Conservation (phyloP, 2,113 vertebrate species). For the Cariama cristata region DNA sequence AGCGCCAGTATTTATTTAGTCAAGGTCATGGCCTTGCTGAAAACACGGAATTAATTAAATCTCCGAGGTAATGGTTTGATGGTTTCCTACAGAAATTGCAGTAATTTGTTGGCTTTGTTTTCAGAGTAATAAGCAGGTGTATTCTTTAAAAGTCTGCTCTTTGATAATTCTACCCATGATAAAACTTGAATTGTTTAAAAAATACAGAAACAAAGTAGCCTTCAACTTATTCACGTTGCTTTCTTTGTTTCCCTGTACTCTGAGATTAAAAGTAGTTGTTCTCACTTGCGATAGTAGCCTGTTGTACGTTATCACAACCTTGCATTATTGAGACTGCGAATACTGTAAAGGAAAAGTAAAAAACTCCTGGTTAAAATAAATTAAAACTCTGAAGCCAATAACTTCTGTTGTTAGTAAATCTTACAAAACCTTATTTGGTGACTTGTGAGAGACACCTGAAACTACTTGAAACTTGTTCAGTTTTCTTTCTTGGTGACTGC, state of each 20-base stretch:
- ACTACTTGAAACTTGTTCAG: not conserved
- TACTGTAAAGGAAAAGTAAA: not conserved
- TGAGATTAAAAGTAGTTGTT: not conserved
- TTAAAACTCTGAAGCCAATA: not conserved
- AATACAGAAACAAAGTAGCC: not conserved
- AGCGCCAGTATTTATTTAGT: slow-evolving; percentile 94
- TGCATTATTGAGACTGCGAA: not conserved
- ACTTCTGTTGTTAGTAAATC: not conserved
- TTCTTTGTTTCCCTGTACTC: not conserved
- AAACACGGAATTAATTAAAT: slow-evolving; percentile 93
- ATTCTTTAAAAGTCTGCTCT: not conserved
- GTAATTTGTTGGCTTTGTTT: not conserved
- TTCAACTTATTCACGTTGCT: not conserved
- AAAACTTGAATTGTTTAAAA: not conserved
- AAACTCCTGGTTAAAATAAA: not conserved
- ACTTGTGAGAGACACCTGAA: not conserved
- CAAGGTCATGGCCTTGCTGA: slow-evolving; percentile 85
- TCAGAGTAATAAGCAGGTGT: not conserved
- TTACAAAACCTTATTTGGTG: not conserved
- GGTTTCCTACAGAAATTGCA: not conserved
- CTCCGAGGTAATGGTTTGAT: slow-evolving; percentile 84
- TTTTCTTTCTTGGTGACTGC: not conserved
- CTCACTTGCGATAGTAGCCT: not conserved
- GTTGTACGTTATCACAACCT: not conserved
- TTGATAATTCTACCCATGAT: not conserved